Base-by-base conservation (phyloP, 1,140 invertebrate genomes). In the Brachionus calyciflorus region DNA sequence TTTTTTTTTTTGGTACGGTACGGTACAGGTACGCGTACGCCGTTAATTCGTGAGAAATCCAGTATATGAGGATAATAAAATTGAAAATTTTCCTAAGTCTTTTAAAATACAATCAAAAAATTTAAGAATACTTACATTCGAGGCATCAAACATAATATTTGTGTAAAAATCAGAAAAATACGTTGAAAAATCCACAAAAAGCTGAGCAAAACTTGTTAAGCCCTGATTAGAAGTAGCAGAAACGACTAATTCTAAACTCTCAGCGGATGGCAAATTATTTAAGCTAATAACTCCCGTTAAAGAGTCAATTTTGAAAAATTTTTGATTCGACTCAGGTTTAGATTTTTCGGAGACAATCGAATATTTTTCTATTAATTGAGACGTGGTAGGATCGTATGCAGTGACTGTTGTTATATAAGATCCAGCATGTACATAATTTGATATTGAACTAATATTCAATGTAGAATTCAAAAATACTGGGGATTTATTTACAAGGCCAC, bases 291-390 rank as follows among this genome's bases (percentile, higher is more conserved):
- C 69, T 28, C 69, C 46, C 26, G 69, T 51, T 12, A 49, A 41
- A 51, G 26, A 51, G 30, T 73, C 69, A 51, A 55, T 41, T 55
- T 49, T 49, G 33, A 55, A 55, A 33, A 7, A 73, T 73, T 37
- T 73, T 17, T 41, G 40, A 0, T 9, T 9, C 17, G 46, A 55
- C 12, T 3, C 28, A 19, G 51, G 46, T 2, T 40, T 24, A 33
- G 46, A 53, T 3, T 7, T 55, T 41, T 73, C 69, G 28, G 69
- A 73, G 12, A 40, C 30, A 21, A 73, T 49, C 19, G 69, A 49
- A 55, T 73, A 73, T 37, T 55, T 49, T 51, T 55, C 46, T 51
- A 73, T 73, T 14, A 73, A 12, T 48, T 55, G 46, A 26, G 26
- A 33, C 12, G 46, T 51, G 2, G 17, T n/a, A 51, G 69, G 46